Evolutionary conservation across 2,888 invertebrate genomes (phyloP).

Genomic region (Aporophyla lueneburgensis): DNA sequence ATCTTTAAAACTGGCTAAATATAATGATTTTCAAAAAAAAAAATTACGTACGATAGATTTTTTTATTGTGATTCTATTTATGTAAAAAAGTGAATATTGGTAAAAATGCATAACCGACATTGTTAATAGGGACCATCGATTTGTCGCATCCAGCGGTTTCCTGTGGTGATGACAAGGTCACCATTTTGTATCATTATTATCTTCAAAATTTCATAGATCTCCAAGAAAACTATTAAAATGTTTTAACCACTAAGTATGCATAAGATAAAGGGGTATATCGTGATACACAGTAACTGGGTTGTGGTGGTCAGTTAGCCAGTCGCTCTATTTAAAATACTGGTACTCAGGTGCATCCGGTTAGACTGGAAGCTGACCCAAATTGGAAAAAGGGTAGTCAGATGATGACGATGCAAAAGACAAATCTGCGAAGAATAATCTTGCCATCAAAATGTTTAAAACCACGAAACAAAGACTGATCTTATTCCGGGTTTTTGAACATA

Average conservation of each 20-base stretch:
- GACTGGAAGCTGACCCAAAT: too few relatives aligned
- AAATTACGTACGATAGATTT: too few relatives aligned
- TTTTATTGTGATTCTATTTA: too few relatives aligned
- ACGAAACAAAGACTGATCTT: conserved; percentile 11
- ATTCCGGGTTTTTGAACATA: conserved; percentile 30
- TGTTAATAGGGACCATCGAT: too few relatives aligned
- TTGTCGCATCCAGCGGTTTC: not conserved
- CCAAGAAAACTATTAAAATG: not conserved
- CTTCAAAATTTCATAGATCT: not conserved
- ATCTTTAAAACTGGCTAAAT: too few relatives aligned
- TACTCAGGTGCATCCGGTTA: too few relatives aligned
- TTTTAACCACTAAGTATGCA: not conserved
- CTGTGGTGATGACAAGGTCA: not conserved
- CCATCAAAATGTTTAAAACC: conserved; percentile 18
- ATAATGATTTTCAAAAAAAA: too few relatives aligned
- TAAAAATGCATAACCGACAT: too few relatives aligned
- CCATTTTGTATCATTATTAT: not conserved
- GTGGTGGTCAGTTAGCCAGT: too few relatives aligned
- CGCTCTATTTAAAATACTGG: too few relatives aligned
- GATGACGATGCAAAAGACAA: not conserved
- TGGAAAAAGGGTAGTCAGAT: too few relatives aligned
- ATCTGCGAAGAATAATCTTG: not conserved
- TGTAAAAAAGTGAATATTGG: too few relatives aligned
- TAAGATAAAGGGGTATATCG: not conserved
- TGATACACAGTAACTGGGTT: not conserved